Percentiles rank a stretch among this genome's conserved stretches.
Conservation (phyloP, 2,113 vertebrate species). For the Calidris pugnax region DNA sequence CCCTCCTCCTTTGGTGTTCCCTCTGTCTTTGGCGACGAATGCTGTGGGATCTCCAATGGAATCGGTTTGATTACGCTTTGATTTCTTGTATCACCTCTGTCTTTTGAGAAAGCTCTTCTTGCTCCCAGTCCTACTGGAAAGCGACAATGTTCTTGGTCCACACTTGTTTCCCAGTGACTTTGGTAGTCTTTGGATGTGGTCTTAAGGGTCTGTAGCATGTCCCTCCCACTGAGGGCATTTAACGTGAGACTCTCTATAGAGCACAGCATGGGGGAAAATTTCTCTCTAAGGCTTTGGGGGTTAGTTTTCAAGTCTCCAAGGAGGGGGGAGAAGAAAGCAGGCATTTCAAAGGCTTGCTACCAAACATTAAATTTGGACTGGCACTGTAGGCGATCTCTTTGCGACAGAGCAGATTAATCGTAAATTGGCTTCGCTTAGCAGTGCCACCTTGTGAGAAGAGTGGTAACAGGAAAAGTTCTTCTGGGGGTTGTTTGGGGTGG, state of each 20-base stretch:
- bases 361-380: not conserved
- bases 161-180: not conserved
- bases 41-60: accelerated
- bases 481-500: not conserved
- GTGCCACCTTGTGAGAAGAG: not conserved
- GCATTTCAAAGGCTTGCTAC: not conserved
- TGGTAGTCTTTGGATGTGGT: not conserved
- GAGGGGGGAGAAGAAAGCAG: not conserved
- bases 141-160: accelerated
- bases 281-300: accelerated
- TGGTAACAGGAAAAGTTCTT: not conserved
- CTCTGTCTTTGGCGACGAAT: not conserved
- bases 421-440: not conserved
- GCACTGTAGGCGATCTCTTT: not conserved
- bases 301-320: not conserved
- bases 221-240: not conserved
- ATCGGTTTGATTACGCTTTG: no score
- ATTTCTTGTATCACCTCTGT: not conserved
- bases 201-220: not conserved
- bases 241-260: not conserved
- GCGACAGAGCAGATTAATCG: not conserved
- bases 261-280: not conserved
- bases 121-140: not conserved
- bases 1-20: not conserved
- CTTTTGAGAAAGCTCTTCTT: not conserved